Conservation (phyloP, 2,797 vertebrate genomes). For the Intellagama lesueurii region DNA sequence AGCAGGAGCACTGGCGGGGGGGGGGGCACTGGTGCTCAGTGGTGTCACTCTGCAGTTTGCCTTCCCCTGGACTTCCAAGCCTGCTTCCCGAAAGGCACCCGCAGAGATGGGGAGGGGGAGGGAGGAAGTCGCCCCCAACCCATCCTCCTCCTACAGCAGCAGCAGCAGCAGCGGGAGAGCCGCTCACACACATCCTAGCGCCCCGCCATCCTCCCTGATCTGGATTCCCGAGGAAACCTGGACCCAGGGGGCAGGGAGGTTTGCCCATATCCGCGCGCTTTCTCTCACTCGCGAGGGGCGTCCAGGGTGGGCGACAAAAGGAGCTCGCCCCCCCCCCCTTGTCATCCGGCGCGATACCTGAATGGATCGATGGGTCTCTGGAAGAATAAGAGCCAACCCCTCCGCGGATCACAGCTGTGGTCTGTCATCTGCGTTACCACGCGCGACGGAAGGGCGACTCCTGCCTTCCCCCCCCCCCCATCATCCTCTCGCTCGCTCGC, state of each 20-base stretch:
- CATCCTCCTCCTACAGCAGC: constrained; percentile 40
- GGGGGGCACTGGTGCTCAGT: constrained; percentile 27
- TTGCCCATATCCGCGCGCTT: not conserved
- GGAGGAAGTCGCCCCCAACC: constrained; percentile 56
- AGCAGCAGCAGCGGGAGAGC: constrained; percentile 62
- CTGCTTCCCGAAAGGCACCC: constrained; percentile 51
- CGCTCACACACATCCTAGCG: constrained; percentile 43
- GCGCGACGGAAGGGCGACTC: too few species aligned
- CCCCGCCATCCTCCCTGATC: constrained; percentile 10
- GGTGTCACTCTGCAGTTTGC: constrained; percentile 76
- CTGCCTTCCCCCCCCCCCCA: too few species aligned
- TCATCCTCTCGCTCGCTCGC: too few species aligned
- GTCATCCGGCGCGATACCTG: too few species aligned
- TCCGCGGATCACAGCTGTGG: too few species aligned
- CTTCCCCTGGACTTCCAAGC: constrained; percentile 73
- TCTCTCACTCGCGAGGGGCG: too few species aligned
- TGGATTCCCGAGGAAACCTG: not conserved
- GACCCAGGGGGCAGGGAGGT: constrained; percentile 50
- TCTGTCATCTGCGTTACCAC: too few species aligned
- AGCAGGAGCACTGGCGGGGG: constrained; percentile 26
- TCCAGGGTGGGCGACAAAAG: too few species aligned
- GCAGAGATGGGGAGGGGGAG: not conserved
- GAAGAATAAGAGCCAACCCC: too few species aligned
- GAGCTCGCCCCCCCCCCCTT: too few species aligned
- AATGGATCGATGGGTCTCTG: too few species aligned